Percentiles rank a stretch among this genome's conserved stretches.
phyloP scores from a whole-genome alignment of 1,140 invertebrate species.

The Octopus bimaculoides region DNA sequence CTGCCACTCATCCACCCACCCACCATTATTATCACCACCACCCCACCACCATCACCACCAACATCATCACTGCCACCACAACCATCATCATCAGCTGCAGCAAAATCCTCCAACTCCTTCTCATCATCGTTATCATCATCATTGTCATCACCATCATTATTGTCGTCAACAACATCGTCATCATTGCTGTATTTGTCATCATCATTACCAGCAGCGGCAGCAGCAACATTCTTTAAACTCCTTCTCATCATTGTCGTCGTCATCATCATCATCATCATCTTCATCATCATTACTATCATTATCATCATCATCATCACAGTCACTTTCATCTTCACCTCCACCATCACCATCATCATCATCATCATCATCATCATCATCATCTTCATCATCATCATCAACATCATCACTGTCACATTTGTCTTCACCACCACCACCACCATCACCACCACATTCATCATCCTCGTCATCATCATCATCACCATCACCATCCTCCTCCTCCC shows the following conservation, averaged over 20 bases:
- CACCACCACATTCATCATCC: not conserved
- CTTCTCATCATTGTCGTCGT: conserved; percentile 8
- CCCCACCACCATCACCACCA: conserved; percentile 14
- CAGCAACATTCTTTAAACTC: conserved; percentile 5
- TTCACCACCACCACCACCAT: not conserved
- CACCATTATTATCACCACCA: not conserved
- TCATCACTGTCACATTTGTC: not conserved
- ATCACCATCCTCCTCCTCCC: not conserved
- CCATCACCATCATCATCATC: conserved; percentile 11
- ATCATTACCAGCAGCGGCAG: conserved; percentile 20
- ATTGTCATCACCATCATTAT: conserved; percentile 19
- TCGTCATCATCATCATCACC: not conserved
- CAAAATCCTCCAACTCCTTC: conserved; percentile 17
- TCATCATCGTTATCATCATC: conserved; percentile 16
- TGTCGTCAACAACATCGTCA: conserved; percentile 15
- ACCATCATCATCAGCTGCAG: conserved; percentile 14
- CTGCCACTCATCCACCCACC: not conserved
- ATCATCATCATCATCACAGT: conserved; percentile 20
- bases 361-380: not conserved
- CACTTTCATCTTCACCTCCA: conserved; percentile 13
- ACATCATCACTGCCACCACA: conserved; percentile 12
- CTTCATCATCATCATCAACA: not conserved
- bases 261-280: conserved; percentile 14
- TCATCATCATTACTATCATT: conserved; percentile 20
- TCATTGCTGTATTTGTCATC: conserved; percentile 14